Evolutionary conservation across 2,113 vertebrate species (phyloP), one percentile per base, ranked within the genome.

Genomic region (Zingel zingel): DNA sequence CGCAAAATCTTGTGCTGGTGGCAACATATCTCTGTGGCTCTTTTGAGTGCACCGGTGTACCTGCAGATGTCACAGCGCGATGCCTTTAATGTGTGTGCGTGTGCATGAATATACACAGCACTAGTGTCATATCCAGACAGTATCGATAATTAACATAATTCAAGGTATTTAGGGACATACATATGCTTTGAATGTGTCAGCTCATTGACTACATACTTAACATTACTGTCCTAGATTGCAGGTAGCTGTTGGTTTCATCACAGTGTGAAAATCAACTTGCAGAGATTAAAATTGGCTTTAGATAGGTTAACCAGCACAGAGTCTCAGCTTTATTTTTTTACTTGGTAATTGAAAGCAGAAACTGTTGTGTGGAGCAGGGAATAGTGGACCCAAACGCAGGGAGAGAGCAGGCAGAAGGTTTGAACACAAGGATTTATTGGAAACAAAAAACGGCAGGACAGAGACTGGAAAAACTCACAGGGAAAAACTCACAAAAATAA

Each of bases 171-270:
- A 47, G 70, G 27, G 30, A 25, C 58, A 1, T 1, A 3, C 12
- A 21, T 36, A 14, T 30, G 4, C 27, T 57, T 36, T 72, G n/a
- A 50, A 57, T 66, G 57, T 23, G 23, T 25, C 51, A 5, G 15
- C 66, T 84, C 67, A 27, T 50, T 68, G 33, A 36, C 56, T 50
- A 13, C 64, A 56, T 45, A 30, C 16, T 43, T 56, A 63, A 63
- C 19, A 59, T 58, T 27, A 45, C 63, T 27, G 57, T 27, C 13
- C 14, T 15, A 14, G 5, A 47, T 47, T 33, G 59, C 62, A 74
- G 68, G 64, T 66, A 71, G 23, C 48, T 58, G 33, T 18, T 58
- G 8, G 39, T 83, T 85, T 80, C 71, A 82, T 85, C 85, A 87
- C 65, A 71, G 33, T 21, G 15, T 70, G 63, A 71, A 68, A 70